These are phyloP conservation scores for Melanostoma mellinum DNA, from an alignment of 2,888 invertebrate species.

Conservation along the genomic window DNA sequence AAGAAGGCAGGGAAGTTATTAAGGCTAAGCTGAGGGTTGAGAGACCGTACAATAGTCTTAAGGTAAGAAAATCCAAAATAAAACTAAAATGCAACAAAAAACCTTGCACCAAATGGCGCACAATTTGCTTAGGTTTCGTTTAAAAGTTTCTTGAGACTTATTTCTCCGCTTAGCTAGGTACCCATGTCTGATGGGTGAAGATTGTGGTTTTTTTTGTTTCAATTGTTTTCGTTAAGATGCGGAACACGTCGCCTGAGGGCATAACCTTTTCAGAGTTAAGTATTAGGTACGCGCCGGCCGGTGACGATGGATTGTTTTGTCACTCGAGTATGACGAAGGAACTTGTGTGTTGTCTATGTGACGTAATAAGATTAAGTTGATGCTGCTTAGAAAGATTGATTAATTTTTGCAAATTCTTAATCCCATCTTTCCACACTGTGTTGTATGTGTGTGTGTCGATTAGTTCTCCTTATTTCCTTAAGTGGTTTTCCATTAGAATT, in stretches of 20 bases:
- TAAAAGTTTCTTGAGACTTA: constrained; percentile 22
- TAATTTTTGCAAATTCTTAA: constrained; percentile 3
- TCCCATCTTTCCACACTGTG: neutral
- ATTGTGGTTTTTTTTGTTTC: constrained; percentile 50
- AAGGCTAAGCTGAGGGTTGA: constrained; percentile 84
- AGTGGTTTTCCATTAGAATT: constrained; percentile 4
- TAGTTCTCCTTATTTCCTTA: neutral
- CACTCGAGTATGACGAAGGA: neutral
- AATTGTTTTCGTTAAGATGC: constrained; percentile 64
- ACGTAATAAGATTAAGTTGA: constrained; percentile 20
- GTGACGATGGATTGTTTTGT: constrained; percentile 21
- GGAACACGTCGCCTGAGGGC: constrained; percentile 51
- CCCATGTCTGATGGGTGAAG: constrained; percentile 24
- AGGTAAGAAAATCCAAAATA: constrained; percentile 77
- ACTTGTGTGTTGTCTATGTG: neutral
- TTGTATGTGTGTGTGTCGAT: neutral
- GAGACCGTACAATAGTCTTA: constrained; percentile 92
- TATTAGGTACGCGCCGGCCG: constrained; percentile 7
- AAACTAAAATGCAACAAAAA: constrained; percentile 1
- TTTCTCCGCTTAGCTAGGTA: constrained; percentile 65
- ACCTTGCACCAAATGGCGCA: constrained; percentile 43
- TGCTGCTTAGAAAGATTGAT: constrained; percentile 28
- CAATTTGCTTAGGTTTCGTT: constrained; percentile 31
- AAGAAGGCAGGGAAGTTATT: constrained; percentile 82
- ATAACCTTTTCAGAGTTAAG: constrained; percentile 56